These are phyloP conservation scores for Aeoliscus strigatus DNA, from an alignment of 2,797 vertebrate genomes.

Conservation along the genomic window DNA sequence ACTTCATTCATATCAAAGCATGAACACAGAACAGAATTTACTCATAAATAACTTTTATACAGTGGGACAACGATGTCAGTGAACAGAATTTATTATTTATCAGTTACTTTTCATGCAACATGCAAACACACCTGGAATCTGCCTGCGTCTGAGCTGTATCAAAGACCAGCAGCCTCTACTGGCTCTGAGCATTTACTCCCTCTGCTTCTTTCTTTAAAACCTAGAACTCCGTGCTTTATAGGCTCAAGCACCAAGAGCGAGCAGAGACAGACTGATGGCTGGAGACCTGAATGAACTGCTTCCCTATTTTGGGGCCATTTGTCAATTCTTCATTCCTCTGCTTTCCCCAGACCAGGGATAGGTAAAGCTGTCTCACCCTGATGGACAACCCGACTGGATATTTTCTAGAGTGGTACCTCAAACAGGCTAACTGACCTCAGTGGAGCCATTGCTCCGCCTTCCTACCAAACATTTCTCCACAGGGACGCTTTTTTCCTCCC, in stretches of 20 bases:
- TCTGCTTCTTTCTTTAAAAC: conserved; percentile 60
- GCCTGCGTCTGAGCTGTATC: too few species aligned
- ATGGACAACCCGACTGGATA: conserved; percentile 53
- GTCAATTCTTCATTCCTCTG: conserved; percentile 72
- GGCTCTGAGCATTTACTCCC: conserved; percentile 50
- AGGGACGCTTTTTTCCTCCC: conserved; percentile 1
- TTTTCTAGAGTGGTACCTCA: conserved; percentile 42
- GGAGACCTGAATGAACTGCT: conserved; percentile 69
- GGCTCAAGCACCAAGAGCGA: conserved; percentile 64
- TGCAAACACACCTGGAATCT: too few species aligned
- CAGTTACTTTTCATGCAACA: too few species aligned
- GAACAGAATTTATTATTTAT: too few species aligned
- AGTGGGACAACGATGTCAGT: too few species aligned
- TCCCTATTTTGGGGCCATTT: conserved; percentile 65
- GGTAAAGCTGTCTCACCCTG: conserved; percentile 49
- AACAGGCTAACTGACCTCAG: conserved; percentile 36
- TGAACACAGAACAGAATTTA: too few species aligned
- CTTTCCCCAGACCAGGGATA: conserved; percentile 44
- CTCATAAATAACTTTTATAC: too few species aligned
- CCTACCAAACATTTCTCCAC: conserved; percentile 8
- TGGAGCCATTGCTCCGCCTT: conserved; percentile 33
- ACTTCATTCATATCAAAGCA: too few species aligned
- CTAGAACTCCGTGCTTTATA: conserved; percentile 68
- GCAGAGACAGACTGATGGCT: conserved; percentile 68
- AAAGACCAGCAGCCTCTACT: too few species aligned